phyloP scores from a whole-genome alignment of 2,797 vertebrate genomes.

The Squalus acanthias region DNA sequence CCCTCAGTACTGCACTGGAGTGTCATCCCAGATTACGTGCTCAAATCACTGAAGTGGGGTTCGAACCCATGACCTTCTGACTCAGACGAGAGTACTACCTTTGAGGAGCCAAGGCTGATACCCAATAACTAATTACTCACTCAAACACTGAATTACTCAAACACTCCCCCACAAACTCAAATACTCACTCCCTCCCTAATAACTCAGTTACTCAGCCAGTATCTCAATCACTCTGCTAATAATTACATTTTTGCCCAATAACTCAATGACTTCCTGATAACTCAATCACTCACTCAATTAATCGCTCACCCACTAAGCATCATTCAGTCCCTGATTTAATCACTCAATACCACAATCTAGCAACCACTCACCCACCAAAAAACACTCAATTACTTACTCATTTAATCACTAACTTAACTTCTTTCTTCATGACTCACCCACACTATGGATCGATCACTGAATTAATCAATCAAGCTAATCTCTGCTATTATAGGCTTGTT shows the following conservation, averaged over 20 bases:
- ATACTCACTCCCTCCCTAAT: neutral
- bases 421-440: neutral
- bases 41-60: neutral
- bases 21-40: neutral
- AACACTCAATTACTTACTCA: neutral
- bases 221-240: neutral
- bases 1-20: neutral
- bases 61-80: neutral
- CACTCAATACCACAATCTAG: neutral
- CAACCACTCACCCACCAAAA: neutral
- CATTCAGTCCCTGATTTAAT: neutral
- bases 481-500: neutral
- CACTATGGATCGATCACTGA: neutral
- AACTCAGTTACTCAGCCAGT: neutral
- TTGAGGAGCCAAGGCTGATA: neutral
- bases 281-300: neutral
- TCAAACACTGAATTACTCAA: neutral
- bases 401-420: neutral
- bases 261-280: neutral
- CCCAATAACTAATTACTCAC: neutral
- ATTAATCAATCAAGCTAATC: neutral
- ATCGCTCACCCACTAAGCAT: neutral
- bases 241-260: neutral
- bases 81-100: neutral
- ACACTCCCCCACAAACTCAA: neutral